Conservation (phyloP, 2,888 invertebrate genomes). For the Macaria notata region DNA sequence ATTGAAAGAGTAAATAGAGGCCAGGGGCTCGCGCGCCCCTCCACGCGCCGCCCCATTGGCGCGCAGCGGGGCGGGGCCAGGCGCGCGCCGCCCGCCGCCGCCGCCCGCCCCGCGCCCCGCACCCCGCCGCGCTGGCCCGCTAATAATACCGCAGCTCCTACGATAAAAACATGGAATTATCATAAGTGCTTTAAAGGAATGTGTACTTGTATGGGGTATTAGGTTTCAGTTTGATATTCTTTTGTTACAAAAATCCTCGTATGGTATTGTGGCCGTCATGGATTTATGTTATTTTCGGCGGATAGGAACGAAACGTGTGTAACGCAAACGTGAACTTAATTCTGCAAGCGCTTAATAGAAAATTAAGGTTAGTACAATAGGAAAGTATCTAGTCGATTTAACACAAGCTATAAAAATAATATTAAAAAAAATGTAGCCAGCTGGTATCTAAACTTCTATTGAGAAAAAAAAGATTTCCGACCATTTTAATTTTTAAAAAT, state of each 20-base stretch:
- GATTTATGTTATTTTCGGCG: slow-evolving; percentile 5
- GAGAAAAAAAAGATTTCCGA: too few species aligned
- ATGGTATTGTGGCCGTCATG: slow-evolving; percentile 8
- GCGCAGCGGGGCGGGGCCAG: slow-evolving; percentile 62
- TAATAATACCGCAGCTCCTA: slow-evolving; percentile 75
- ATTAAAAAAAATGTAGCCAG: too few species aligned
- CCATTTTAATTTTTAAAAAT: too few species aligned
- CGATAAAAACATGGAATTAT: slow-evolving; percentile 80
- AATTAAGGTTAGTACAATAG: slow-evolving; percentile 16
- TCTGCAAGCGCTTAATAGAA: neutral
- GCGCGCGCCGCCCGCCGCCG: slow-evolving; percentile 51
- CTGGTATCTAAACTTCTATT: too few species aligned
- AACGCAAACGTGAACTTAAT: slow-evolving; percentile 6
- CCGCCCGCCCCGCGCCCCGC: slow-evolving; percentile 33
- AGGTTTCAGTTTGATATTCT: slow-evolving; percentile 33
- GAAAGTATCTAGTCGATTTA: too few species aligned
- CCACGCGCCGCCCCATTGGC: slow-evolving; percentile 65
- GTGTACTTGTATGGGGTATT: slow-evolving; percentile 65
- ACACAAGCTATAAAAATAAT: too few species aligned
- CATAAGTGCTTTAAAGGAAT: slow-evolving; percentile 75
- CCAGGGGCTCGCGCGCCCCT: slow-evolving; percentile 75
- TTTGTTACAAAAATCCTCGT: slow-evolving; percentile 22
- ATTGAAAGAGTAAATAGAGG: slow-evolving; percentile 83
- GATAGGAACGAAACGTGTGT: slow-evolving; percentile 10
- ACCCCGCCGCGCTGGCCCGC: slow-evolving; percentile 41